phyloP scores from a whole-genome alignment of 2,888 invertebrate species.

The Tetrapedia diversipes region DNA sequence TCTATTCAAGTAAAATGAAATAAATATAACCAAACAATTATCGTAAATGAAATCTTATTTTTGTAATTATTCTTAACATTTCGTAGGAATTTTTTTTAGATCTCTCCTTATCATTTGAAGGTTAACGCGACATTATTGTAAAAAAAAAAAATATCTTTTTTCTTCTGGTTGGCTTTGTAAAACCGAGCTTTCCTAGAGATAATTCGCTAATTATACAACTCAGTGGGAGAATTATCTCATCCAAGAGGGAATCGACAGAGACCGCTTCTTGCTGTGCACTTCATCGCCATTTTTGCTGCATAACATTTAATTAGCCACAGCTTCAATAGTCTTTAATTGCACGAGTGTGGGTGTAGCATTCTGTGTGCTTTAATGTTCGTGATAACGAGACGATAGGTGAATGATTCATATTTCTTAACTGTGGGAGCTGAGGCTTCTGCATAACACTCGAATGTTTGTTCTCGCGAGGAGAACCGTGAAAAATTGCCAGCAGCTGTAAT shows the following conservation, averaged over 20 bases:
- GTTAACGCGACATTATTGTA: constrained; percentile 1
- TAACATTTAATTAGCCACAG: constrained; percentile 21
- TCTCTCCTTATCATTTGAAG: too few relatives aligned
- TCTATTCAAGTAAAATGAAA: too few relatives aligned
- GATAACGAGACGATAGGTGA: constrained; percentile 14
- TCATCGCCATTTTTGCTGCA: constrained; percentile 11
- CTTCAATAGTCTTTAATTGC: constrained; percentile 17
- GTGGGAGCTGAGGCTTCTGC: neutral
- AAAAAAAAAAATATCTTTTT: constrained; percentile 15
- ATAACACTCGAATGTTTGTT: neutral
- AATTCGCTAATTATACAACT: constrained; percentile 14
- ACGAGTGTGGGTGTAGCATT: neutral
- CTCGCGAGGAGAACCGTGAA: neutral
- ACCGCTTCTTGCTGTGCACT: neutral
- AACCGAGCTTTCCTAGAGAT: neutral
- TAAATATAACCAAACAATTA: too few relatives aligned
- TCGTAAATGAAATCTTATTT: too few relatives aligned
- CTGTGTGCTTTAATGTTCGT: neutral
- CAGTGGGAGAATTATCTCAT: constrained; percentile 14
- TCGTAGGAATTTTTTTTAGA: too few relatives aligned
- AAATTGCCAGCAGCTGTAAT: neutral
- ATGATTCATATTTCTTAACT: neutral
- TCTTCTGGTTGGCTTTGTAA: constrained; percentile 3
- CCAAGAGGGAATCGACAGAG: constrained; percentile 3
- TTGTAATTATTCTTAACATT: too few relatives aligned